phyloP scores from a whole-genome alignment of 35 echinoderm and acorn worm genomes.

The Diadema setosum region DNA sequence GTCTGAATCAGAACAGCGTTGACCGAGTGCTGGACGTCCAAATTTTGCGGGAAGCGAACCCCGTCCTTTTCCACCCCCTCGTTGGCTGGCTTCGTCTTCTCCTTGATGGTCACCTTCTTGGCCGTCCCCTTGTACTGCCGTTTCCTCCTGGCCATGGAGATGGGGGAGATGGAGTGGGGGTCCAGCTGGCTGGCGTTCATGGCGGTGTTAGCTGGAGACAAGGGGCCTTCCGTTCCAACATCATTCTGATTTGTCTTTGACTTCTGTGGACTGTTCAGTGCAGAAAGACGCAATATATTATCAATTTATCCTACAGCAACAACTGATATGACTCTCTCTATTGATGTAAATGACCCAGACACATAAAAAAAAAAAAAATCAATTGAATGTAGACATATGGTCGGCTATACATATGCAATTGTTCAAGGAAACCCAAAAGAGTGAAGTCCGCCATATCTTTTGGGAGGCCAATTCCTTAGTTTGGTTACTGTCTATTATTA shows the following conservation, averaged over 20 bases:
- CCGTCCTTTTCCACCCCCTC: conserved; percentile 66
- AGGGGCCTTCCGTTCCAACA: neutral
- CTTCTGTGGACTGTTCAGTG: neutral
- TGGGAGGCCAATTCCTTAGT: too few relatives aligned
- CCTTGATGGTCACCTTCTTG: neutral
- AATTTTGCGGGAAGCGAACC: conserved; percentile 73
- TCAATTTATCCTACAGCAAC: too few relatives aligned
- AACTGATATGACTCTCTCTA: too few relatives aligned
- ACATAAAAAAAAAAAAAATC: too few relatives aligned
- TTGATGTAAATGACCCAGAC: too few relatives aligned
- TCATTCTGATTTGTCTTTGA: neutral
- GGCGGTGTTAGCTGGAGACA: neutral
- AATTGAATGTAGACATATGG: too few relatives aligned
- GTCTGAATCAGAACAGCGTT: conserved; percentile 86
- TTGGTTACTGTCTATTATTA: too few relatives aligned
- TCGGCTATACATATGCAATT: too few relatives aligned
- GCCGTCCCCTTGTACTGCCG: conserved; percentile 50
- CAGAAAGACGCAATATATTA: too few relatives aligned
- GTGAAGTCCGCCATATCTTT: too few relatives aligned
- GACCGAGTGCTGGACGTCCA: conserved; percentile 83
- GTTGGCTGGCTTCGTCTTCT: neutral
- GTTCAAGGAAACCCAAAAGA: too few relatives aligned
- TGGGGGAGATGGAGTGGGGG: conserved; percentile 89
- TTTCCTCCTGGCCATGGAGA: conserved; percentile 73
- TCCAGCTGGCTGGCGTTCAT: conserved; percentile 61